These are phyloP conservation scores for Eupelmus urozonus DNA, from an alignment of 2,888 invertebrate species.

Conservation along the genomic window DNA sequence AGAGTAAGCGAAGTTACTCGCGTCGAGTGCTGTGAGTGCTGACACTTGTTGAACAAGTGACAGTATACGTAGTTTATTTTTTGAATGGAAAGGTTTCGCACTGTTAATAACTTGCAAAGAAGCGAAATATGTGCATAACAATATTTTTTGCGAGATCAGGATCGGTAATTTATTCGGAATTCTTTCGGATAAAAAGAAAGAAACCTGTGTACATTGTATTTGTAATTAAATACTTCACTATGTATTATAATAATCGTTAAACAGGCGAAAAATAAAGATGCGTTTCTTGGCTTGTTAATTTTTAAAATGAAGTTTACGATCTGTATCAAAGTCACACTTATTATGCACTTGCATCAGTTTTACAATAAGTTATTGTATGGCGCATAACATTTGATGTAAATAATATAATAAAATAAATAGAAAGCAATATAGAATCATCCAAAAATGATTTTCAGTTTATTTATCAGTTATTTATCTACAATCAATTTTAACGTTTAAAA, in stretches of 20 bases:
- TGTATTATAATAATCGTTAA: constrained; percentile 38
- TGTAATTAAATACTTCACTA: constrained; percentile 33
- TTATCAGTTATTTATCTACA: too few relatives aligned
- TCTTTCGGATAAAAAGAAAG: neutral
- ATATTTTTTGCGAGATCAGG: neutral
- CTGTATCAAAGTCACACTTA: constrained; percentile 18
- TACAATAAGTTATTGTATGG: constrained; percentile 32
- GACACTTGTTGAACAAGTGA: constrained; percentile 54
- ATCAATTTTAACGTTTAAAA: too few relatives aligned
- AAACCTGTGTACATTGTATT: constrained; percentile 43
- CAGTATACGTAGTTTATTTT: constrained; percentile 51
- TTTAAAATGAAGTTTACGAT: constrained; percentile 21
- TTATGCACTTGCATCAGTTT: constrained; percentile 32
- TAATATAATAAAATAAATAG: constrained; percentile 50
- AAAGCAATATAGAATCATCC: too few relatives aligned
- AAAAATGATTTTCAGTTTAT: too few relatives aligned
- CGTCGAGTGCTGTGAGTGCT: constrained; percentile 45
- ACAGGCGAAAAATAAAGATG: constrained; percentile 9
- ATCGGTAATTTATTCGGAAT: neutral
- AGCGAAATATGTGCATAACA: constrained; percentile 16
- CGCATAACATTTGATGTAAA: constrained; percentile 42
- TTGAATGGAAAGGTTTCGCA: constrained; percentile 21
- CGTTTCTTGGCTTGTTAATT: constrained; percentile 31
- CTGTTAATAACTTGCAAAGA: constrained; percentile 37
- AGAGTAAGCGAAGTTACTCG: constrained; percentile 44